Evolutionary conservation across 2,888 invertebrate genomes (phyloP).

Genomic region (Diloba caeruleocephala): DNA sequence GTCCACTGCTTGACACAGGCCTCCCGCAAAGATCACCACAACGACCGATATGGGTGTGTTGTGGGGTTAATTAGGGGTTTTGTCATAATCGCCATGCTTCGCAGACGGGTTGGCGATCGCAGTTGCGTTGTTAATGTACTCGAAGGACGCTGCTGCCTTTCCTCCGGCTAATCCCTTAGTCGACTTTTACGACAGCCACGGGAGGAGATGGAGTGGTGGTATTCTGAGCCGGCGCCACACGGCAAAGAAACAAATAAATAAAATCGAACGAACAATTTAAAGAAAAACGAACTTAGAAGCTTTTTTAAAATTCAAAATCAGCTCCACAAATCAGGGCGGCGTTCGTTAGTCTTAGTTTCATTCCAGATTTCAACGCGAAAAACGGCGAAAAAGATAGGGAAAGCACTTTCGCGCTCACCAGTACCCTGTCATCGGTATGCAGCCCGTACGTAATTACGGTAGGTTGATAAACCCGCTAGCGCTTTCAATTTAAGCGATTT

Average conservation of each 20-base stretch:
- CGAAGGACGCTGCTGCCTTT: too few relatives aligned
- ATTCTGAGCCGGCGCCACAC: background rate
- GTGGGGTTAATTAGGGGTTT: too few relatives aligned
- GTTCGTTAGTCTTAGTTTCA: conserved; percentile 53
- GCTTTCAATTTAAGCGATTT: conserved; percentile 65
- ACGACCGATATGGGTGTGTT: too few relatives aligned
- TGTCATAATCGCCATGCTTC: too few relatives aligned
- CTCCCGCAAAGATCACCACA: too few relatives aligned
- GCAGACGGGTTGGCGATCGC: too few relatives aligned
- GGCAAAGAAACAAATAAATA: background rate
- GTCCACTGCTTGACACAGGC: too few relatives aligned
- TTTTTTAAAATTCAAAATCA: conserved; percentile 25
- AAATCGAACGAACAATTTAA: conserved; percentile 1
- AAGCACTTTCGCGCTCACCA: conserved; percentile 48
- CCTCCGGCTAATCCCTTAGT: too few relatives aligned
- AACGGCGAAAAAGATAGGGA: conserved; percentile 25
- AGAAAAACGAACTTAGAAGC: conserved; percentile 13
- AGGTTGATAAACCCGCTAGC: conserved; percentile 50
- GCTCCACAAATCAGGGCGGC: conserved; percentile 30
- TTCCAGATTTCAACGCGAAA: conserved; percentile 7
- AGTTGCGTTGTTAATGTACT: too few relatives aligned
- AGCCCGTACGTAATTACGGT: conserved; percentile 55
- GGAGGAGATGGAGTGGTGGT: too few relatives aligned
- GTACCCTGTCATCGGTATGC: conserved; percentile 60
- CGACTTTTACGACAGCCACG: too few relatives aligned